Base-by-base conservation (phyloP, 2,113 vertebrate species). In the Nymphicus hollandicus region DNA sequence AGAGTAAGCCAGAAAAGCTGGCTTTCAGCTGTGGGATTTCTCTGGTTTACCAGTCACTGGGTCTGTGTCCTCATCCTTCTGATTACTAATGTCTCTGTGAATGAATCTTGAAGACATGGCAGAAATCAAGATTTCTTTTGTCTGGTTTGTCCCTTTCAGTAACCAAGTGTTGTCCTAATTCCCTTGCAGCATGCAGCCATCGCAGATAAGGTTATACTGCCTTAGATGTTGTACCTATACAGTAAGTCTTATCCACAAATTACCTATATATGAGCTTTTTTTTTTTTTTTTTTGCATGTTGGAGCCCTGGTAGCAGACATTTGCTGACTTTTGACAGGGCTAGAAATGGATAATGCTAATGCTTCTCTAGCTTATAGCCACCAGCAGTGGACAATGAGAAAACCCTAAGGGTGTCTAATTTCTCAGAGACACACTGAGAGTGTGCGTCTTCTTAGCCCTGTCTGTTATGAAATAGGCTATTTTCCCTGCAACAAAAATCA, bases 251-350 rank as follows among this genome's bases (percentile, higher is more conserved):
- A 78, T 60, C 11, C 18, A 53, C 22, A 46, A 53, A 53, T 16
- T 52, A 17, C 23, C 17, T 68, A 7, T 3, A 37, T 31, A 37
- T 35, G 18, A 58, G 4, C 7, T 66, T 73, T 27, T 10, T 50
- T 47, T 8, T 9, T 11, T 5, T 4, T 33, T 18, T 35, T 27
- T 25, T 19, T 50, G 2, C 2, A 0, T 47, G 23, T 50, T 68
- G 33, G 20, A 56, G 12, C 29, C 78, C 52, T 53, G 29, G 6
- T 76, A 52, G 52, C 10, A 76, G 35, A 46, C 20, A 13, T 89
- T 74, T 78, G 37, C 33, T 60, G 17, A 13, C 8, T 22, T 77
- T 49, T 3, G 2, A 25, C 17, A 74, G 29, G 1, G 4, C 47
- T 39, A 64, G 46, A 66, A 78, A 35, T 66, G 4, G 5, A 29